Evolutionary conservation across 2,888 invertebrate genomes (phyloP), one percentile per base, ranked within the genome.

Genomic region (Trissolcus brochymenae): DNA sequence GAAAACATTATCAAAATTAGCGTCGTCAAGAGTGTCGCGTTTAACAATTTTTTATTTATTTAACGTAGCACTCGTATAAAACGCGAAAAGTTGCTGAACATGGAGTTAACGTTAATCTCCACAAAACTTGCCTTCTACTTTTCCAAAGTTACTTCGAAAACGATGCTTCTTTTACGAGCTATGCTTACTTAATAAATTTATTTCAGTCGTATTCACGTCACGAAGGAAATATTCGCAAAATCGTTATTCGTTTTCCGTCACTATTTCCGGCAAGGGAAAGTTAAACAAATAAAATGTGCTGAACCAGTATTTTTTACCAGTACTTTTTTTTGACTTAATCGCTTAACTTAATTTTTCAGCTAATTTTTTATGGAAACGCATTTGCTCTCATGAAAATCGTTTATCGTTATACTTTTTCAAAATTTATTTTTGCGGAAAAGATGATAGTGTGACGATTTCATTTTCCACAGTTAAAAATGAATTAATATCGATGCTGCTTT

Each of bases 1-100:
- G 17, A 51, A 21, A 57, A 50, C 64, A 35, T 68, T 54, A 68
- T 57, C 43, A 21, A 50, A 71, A 57, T 71, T 29, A 64, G 51
- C 25, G 50, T 40, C 40, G 54, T 65, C 60, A 65, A 65, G 53
- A 72, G 57, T 35, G 16, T 19, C 35, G 64, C 51, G 51, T 72
- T 72, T 59, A 64, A 50, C 57, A 49, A n/a, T 35, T 61, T 56
- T 60, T 56, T 25, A 61, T 73, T 35, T 73, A 66, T 73, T 35
- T 66, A 73, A 73, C 51, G 55, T 16, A 43, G 61, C 41, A 35
- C 13, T 55, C 43, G 61, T 56, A 43, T 46, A 56, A 61, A 61
- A 59, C 19, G 40, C 14, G 46, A 21, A 66, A 41, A 66, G 43
- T 61, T 16, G 29, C 35, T 67, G 35, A 73, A 73, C 46, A 64